These are phyloP conservation scores for Euproctis similis DNA, from an alignment of 2,888 invertebrate genomes.

Conservation along the genomic window DNA sequence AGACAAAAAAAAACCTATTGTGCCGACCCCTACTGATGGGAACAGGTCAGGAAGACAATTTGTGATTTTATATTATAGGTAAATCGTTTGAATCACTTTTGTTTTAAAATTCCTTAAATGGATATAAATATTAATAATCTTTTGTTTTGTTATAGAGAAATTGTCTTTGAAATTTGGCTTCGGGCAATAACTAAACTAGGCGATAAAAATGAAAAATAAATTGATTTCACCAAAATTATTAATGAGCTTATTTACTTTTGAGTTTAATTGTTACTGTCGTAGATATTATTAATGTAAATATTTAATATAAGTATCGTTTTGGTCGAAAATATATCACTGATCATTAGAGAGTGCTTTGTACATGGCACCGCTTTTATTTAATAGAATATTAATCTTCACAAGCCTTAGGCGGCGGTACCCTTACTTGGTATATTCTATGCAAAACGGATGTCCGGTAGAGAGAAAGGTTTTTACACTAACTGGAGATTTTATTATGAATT, in stretches of 20 bases:
- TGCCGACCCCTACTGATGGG: too few relatives aligned
- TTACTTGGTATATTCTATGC: slow-evolving; percentile 33
- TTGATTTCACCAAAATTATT: slow-evolving; percentile 20
- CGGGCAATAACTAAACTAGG: too few relatives aligned
- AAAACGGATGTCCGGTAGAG: slow-evolving; percentile 53
- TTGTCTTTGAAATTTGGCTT: too few relatives aligned
- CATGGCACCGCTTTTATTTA: slow-evolving; percentile 25
- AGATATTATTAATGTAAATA: slow-evolving; percentile 26
- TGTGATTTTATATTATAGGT: too few relatives aligned
- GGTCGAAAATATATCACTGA: slow-evolving; percentile 25
- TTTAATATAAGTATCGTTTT: slow-evolving; percentile 23
- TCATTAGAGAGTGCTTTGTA: slow-evolving; percentile 29
- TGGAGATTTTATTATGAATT: too few relatives aligned
- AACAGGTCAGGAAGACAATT: too few relatives aligned
- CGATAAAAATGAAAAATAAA: slow-evolving; percentile 19
- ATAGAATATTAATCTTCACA: slow-evolving; percentile 37
- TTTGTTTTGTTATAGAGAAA: too few relatives aligned
- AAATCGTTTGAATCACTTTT: too few relatives aligned
- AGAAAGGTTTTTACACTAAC: too few relatives aligned
- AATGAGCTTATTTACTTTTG: slow-evolving; percentile 23
- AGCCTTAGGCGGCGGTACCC: slow-evolving; percentile 48
- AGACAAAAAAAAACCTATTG: too few relatives aligned
- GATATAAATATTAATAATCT: too few relatives aligned
- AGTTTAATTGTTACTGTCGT: slow-evolving; percentile 26
- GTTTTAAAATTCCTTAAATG: too few relatives aligned